A percentile compares a stretch with the other conserved stretches of the same genome.
phyloP scores from a whole-genome alignment of 2,113 vertebrate genomes.

The Rhizomys pruinosus region DNA sequence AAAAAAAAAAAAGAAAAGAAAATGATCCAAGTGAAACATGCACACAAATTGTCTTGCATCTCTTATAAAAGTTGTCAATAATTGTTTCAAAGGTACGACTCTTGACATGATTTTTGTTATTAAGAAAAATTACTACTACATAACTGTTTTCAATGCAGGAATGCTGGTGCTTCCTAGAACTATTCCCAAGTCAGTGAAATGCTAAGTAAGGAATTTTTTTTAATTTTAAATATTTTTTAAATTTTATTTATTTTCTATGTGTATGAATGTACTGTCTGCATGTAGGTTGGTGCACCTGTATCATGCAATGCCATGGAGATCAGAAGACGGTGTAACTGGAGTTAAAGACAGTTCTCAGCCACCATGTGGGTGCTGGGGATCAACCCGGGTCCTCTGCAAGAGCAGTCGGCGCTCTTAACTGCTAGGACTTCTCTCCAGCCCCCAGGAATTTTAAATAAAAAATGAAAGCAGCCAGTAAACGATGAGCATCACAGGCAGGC shows the following conservation, averaged over 20 bases:
- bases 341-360: no score
- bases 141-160: conserved; percentile 3
- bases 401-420: no score
- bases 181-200: neutral
- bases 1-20: no score
- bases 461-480: conserved; percentile 12
- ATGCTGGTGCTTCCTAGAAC: neutral
- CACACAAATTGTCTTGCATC: neutral
- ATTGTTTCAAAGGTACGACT: neutral
- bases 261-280: no score
- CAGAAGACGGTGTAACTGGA: no score
- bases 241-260: no score
- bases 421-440: no score
- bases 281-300: no score
- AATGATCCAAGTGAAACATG: neutral
- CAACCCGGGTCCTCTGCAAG: no score
- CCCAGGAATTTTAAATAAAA: conserved; percentile 14
- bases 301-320: no score
- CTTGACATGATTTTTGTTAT: conserved; percentile 34
- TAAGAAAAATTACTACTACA: neutral
- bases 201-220: neutral
- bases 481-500: neutral
- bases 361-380: no score
- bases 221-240: no score
- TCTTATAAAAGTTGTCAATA: conserved; percentile 7